A percentile compares a stretch with the other conserved stretches of the same genome.
These are phyloP conservation scores for Centropyge bicolor DNA, from an alignment of 2,797 vertebrate species.

Conservation along the genomic window DNA sequence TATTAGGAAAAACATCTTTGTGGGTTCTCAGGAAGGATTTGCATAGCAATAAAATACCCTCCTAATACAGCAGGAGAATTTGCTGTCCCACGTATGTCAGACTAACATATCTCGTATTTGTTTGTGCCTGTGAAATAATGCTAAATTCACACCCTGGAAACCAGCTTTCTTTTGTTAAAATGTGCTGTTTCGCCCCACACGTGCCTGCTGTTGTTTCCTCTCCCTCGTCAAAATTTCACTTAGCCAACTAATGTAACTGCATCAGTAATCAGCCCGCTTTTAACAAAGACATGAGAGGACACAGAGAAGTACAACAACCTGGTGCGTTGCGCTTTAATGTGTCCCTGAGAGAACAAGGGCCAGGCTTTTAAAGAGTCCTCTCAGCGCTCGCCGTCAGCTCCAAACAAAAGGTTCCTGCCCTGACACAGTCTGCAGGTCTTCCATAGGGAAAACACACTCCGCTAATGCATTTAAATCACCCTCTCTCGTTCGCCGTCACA, in stretches of 20 bases:
- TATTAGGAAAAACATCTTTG: conserved; percentile 47
- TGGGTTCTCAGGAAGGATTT: conserved; percentile 53
- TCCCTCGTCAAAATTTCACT: conserved; percentile 51
- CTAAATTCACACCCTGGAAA: conserved; percentile 35
- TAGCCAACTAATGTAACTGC: conserved; percentile 48
- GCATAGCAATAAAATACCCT: conserved; percentile 59
- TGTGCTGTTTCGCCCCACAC: conserved; percentile 1
- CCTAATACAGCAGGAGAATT: conserved; percentile 33
- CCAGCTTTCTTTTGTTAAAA: conserved; percentile 31
- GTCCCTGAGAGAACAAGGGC: conserved; percentile 67
- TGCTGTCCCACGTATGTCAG: conserved; percentile 35
- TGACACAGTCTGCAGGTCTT: conserved; percentile 62
- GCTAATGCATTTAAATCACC: conserved; percentile 82
- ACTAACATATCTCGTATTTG: conserved; percentile 25
- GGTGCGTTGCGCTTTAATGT: conserved; percentile 64
- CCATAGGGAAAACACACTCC: conserved; percentile 71
- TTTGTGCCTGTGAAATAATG: conserved; percentile 42
- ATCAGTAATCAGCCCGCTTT: conserved; percentile 63
- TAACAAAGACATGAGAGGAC: conserved; percentile 65
- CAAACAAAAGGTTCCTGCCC: conserved; percentile 75
- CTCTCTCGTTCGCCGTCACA: conserved; percentile 61
- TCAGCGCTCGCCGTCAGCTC: conserved; percentile 47
- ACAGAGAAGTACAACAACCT: conserved; percentile 45
- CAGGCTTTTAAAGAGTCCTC: conserved; percentile 76
- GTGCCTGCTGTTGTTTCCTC: conserved; percentile 17